Base-by-base conservation (phyloP, 2,797 vertebrate genomes). In the Anguilla marmorata region DNA sequence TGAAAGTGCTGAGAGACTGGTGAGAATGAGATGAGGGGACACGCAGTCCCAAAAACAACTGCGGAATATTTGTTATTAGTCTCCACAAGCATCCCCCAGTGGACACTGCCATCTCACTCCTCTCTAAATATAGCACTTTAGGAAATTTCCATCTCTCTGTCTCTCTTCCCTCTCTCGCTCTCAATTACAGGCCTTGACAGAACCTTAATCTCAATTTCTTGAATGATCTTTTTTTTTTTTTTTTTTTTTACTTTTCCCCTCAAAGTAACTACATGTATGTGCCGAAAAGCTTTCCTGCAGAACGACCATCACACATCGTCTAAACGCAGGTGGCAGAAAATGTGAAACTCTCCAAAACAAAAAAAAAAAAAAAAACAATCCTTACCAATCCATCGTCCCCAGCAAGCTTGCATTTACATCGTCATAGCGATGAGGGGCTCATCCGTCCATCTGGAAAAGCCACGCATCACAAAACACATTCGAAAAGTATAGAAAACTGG, bases 131-230 rank as follows among this genome's bases (percentile, higher is more conserved):
- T 27, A 89, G 84, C 80, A 27, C 37, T 87, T 84, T 56, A 48
- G 85, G 85, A 88, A 87, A 54, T 54, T 87, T 80, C 58, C 48
- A 66, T 82, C 69, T 83, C 79, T 33, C 5, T 33, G 8, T 1
- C 33, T 60, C 14, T 33, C 5, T 37, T 72, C 84, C 86, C 80
- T 8, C 79, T 50, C 45, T 50, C 45, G n/a, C 27, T 50, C 27
- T 48, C 19, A 45, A 45, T 45, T 45, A 45, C 41, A 45, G 41
- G 41, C 41, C 41, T 45, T 45, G 41, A 45, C 41, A 45, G 41
- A 45, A 45, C 41, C 41, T 45, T 45, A 1, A 45, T 45, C 3
- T 45, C 41, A 45, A 45, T 45, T 45, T 82, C 24, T n/a, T 27
- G 30, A 79, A 19, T 45, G 16, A 50, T n/a, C 24, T 21, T 8